A percentile compares a stretch with the other conserved stretches of the same genome.
Conservation (phyloP, 2,113 vertebrate species). For the Ochotona princeps region DNA sequence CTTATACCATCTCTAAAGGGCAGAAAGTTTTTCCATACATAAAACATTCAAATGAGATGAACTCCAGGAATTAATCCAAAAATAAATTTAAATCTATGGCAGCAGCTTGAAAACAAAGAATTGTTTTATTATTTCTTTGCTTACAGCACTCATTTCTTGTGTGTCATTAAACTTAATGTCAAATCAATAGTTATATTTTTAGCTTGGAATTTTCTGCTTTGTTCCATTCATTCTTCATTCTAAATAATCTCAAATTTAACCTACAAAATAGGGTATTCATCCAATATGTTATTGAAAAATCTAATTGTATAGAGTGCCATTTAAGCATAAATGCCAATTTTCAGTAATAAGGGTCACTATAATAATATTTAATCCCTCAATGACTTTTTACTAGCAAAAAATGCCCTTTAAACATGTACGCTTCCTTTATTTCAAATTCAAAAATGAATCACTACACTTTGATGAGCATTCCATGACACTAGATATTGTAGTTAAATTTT, state of each 20-base stretch:
- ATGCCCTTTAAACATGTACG: conserved; percentile 73
- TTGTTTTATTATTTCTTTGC: conserved; percentile 60
- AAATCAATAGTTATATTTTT: conserved; percentile 63
- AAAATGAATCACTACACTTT: conserved; percentile 71
- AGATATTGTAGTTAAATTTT: conserved; percentile 56
- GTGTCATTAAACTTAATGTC: conserved; percentile 64
- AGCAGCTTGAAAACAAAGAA: conserved; percentile 37
- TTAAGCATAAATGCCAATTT: conserved; percentile 78
- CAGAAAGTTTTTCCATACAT: conserved; percentile 20
- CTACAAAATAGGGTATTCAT: conserved; percentile 40
- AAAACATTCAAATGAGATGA: conserved; percentile 26
- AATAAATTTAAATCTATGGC: conserved; percentile 35
- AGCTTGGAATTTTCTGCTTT: conserved; percentile 49
- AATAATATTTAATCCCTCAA: conserved; percentile 73
- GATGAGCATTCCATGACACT: conserved; percentile 62
- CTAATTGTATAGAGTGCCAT: conserved; percentile 74
- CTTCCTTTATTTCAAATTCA: conserved; percentile 67
- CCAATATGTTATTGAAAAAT: conserved; percentile 73
- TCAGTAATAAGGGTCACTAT: conserved; percentile 75
- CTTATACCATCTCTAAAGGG: neutral
- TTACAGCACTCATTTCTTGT: neutral
- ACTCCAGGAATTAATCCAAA: conserved; percentile 34
- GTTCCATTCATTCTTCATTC: conserved; percentile 45
- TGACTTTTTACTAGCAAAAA: conserved; percentile 73
- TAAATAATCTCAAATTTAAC: conserved; percentile 63